phyloP scores from a whole-genome alignment of 1,140 invertebrate species.

The Lordiphosa mommai region DNA sequence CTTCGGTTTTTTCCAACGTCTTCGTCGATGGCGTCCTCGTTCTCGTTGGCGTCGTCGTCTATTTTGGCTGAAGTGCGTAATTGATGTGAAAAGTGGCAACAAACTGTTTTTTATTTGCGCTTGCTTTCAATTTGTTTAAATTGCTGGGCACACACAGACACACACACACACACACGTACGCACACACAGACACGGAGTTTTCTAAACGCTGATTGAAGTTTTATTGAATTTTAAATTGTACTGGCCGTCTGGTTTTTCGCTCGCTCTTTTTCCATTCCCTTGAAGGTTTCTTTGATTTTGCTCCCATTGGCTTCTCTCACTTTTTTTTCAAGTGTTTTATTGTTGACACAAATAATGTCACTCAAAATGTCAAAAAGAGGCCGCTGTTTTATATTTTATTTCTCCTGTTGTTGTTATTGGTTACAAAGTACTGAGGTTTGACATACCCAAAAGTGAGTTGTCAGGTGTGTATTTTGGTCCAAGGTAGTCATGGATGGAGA shows the following conservation, averaged over 20 bases:
- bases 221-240: constrained; percentile 76
- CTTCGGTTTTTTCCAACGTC: constrained; percentile 35
- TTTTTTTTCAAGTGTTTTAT: constrained; percentile 60
- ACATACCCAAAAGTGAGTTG: constrained; percentile 68
- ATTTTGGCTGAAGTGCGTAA: constrained; percentile 77
- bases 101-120: constrained; percentile 78
- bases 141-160: constrained; percentile 58
- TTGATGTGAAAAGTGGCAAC: constrained; percentile 78
- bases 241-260: constrained; percentile 38
- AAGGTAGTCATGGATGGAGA: not conserved
- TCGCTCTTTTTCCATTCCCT: too few relatives aligned
- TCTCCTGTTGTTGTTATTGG: constrained; percentile 14
- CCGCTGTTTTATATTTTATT: constrained; percentile 42
- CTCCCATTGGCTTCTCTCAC: constrained; percentile 13
- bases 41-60: constrained; percentile 46
- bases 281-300: constrained; percentile 9
- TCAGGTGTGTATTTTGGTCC: constrained; percentile 50
- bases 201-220: constrained; percentile 75
- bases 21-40: constrained; percentile 14
- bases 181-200: constrained; percentile 30
- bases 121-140: constrained; percentile 78
- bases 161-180: constrained; percentile 11
- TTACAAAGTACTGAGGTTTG: constrained; percentile 52
- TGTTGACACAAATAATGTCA: constrained; percentile 76
- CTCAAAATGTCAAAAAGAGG: constrained; percentile 74